phyloP scores from a whole-genome alignment of 2,113 vertebrate species.

The Hemiscyllium ocellatum region DNA sequence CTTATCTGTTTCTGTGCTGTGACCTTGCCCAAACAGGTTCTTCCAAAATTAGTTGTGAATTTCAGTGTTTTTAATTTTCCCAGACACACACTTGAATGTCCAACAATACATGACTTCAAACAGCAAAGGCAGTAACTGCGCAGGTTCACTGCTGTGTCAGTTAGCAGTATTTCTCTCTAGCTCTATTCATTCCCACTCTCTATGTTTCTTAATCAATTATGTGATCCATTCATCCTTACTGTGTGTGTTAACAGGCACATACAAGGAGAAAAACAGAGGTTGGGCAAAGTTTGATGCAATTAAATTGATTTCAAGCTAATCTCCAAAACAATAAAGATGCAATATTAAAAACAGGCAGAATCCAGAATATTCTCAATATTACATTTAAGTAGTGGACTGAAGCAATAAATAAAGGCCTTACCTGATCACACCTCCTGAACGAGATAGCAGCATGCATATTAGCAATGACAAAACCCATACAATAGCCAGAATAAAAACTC shows the following conservation, averaged over 20 bases:
- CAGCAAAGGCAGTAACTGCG: too few species aligned
- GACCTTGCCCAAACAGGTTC: too few species aligned
- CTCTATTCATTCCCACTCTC: not conserved
- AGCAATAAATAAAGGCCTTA: conserved; percentile 52
- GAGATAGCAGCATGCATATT: conserved; percentile 50
- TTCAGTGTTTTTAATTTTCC: too few species aligned
- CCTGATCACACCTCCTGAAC: conserved; percentile 58
- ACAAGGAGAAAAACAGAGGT: not conserved
- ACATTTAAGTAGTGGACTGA: not conserved
- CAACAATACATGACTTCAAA: too few species aligned
- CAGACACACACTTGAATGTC: too few species aligned
- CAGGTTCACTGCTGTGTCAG: too few species aligned
- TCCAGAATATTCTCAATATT: not conserved
- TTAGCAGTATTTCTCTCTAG: not conserved
- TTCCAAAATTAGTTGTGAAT: too few species aligned
- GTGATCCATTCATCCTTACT: not conserved
- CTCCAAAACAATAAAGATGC: not conserved
- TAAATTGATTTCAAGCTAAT: not conserved
- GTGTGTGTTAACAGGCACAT: not conserved
- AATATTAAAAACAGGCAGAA: not conserved
- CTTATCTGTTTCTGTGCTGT: too few species aligned
- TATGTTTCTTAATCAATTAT: not conserved
- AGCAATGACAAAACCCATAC: conserved; percentile 68
- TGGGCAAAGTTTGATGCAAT: not conserved
- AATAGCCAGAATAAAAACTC: conserved; percentile 63